A percentile compares a stretch with the other conserved stretches of the same genome.
These are phyloP conservation scores for Brachyptera risi DNA, from an alignment of 2,888 invertebrate genomes.

Conservation along the genomic window DNA sequence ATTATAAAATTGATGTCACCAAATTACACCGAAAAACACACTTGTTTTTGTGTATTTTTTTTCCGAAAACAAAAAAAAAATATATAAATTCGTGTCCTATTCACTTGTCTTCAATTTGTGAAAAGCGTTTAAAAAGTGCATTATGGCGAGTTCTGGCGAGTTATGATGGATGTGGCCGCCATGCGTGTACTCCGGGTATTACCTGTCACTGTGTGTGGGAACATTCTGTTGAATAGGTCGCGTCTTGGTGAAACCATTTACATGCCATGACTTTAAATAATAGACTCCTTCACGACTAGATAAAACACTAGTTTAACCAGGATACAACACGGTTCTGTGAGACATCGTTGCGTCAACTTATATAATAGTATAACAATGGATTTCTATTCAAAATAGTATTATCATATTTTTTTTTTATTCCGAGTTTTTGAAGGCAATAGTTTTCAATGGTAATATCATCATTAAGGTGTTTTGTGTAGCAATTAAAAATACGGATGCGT, in stretches of 20 bases:
- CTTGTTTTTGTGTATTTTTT: no score
- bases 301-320: not conserved
- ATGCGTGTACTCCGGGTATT: no score
- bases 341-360: not conserved
- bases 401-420: not conserved
- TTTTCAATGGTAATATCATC: slow-evolving; percentile 15
- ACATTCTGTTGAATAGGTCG: no score
- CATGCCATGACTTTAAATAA: not conserved
- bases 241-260: not conserved
- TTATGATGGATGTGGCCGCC: no score
- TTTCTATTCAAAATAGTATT: slow-evolving; percentile 9
- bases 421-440: not conserved
- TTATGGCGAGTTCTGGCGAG: no score
- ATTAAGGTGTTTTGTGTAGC: slow-evolving; percentile 17
- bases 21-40: no score
- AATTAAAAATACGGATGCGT: slow-evolving; percentile 12
- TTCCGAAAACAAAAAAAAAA: no score
- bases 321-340: not conserved
- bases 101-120: no score
- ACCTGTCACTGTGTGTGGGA: no score
- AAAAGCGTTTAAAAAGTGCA: no score
- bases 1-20: no score
- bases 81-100: no score
- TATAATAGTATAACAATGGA: slow-evolving; percentile 15
- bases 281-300: not conserved